phyloP scores from a whole-genome alignment of 2,797 vertebrate genomes.

The Momotus momota region DNA sequence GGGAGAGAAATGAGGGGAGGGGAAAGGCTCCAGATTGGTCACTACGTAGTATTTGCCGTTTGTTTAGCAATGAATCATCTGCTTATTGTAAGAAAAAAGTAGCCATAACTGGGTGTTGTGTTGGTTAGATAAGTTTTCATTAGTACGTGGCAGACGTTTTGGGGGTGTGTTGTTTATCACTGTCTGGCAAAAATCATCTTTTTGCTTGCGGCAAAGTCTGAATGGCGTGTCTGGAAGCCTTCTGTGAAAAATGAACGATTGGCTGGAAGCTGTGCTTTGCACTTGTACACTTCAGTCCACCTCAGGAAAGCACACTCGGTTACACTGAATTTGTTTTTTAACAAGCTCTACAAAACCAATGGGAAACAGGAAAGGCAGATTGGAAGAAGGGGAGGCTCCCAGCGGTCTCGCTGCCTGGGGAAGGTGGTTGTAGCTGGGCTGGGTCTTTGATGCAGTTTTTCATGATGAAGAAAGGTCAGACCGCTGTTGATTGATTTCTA shows the following conservation, averaged over 20 bases:
- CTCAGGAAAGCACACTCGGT: background rate
- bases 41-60: background rate
- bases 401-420: background rate
- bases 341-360: background rate
- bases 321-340: background rate
- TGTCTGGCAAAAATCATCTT: background rate
- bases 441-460: background rate
- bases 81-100: background rate
- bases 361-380: background rate
- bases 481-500: background rate
- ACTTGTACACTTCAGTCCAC: background rate
- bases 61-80: background rate
- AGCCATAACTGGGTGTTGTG: background rate
- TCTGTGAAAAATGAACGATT: background rate
- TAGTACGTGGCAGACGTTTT: background rate
- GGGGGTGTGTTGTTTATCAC: background rate
- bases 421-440: background rate
- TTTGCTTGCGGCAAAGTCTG: background rate
- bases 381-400: background rate
- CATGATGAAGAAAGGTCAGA: background rate
- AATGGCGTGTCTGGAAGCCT: background rate
- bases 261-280: background rate
- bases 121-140: background rate
- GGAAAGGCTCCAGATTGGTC: background rate
- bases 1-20: background rate